Evolutionary conservation across 2,113 vertebrate species (phyloP).

Genomic region (Hemiscyllium ocellatum): DNA sequence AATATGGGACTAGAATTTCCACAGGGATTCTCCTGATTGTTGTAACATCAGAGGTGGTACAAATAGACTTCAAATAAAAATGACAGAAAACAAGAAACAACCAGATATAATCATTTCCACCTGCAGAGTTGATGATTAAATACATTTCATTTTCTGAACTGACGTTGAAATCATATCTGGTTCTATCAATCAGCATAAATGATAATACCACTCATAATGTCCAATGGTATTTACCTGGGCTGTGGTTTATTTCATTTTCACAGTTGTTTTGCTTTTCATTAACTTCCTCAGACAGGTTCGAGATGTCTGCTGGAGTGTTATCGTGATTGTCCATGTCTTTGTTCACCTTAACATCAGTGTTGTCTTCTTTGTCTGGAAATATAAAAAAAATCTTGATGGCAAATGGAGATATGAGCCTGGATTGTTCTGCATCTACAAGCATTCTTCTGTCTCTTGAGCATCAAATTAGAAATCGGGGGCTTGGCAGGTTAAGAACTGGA

Average conservation of each 20-base stretch:
- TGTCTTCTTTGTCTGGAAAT: background rate
- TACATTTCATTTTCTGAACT: background rate
- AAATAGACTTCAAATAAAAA: background rate
- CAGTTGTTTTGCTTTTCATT: background rate
- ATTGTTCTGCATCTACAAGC: background rate
- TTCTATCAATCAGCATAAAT: background rate
- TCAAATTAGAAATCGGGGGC: background rate
- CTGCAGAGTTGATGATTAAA: background rate
- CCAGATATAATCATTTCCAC: background rate
- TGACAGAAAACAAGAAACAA: background rate
- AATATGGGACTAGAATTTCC: background rate
- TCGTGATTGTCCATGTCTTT: background rate
- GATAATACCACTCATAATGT: background rate
- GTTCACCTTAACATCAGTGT: background rate
- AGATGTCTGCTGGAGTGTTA: background rate
- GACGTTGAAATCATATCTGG: background rate
- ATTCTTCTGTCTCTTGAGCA: background rate
- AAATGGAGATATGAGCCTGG: no score
- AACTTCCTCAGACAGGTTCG: background rate
- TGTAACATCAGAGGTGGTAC: background rate
- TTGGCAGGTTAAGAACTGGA: no score
- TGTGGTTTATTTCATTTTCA: slow-evolving; percentile 13
- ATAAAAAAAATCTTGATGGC: background rate
- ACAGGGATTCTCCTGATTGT: background rate
- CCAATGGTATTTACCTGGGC: background rate